Conservation (phyloP, 2,888 invertebrate species). For the Desoria tigrina region DNA sequence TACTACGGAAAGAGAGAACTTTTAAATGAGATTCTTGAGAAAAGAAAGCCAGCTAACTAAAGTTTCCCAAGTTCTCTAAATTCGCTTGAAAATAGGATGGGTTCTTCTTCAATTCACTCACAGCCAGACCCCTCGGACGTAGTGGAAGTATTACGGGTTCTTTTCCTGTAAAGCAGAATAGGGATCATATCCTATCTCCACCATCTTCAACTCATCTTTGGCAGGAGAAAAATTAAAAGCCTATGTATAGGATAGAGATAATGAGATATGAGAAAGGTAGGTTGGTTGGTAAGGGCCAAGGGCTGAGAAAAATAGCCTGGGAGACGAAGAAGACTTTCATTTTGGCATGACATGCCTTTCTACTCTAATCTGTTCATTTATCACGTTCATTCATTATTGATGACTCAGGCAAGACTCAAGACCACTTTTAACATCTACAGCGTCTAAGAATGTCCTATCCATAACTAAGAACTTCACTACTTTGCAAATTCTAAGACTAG, state of each 20-base stretch:
- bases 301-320: not conserved
- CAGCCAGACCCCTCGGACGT: too few relatives aligned
- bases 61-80: slow-evolving; percentile 1
- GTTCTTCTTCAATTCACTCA: too few relatives aligned
- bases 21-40: slow-evolving; percentile 15
- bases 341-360: not conserved
- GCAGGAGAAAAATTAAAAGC: slow-evolving; percentile 11
- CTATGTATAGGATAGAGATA: slow-evolving; percentile 3
- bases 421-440: not conserved
- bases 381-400: slow-evolving; percentile 12
- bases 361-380: slow-evolving; percentile 12
- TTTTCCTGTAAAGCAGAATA: too few relatives aligned
- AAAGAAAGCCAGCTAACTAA: slow-evolving; percentile 3
- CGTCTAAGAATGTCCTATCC: too few relatives aligned
- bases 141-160: too few relatives aligned
- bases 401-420: not conserved
- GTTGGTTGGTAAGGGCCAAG: too few relatives aligned
- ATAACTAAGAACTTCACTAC: too few relatives aligned
- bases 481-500: too few relatives aligned
- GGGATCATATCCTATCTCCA: not conserved
- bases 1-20: slow-evolving; percentile 1
- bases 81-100: not conserved
- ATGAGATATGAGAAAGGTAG: too few relatives aligned
- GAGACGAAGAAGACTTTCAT: not conserved
- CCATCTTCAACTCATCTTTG: not conserved